Base-by-base conservation (phyloP, 2,797 vertebrate genomes). In the Sternarchorhynchus goeldii region DNA sequence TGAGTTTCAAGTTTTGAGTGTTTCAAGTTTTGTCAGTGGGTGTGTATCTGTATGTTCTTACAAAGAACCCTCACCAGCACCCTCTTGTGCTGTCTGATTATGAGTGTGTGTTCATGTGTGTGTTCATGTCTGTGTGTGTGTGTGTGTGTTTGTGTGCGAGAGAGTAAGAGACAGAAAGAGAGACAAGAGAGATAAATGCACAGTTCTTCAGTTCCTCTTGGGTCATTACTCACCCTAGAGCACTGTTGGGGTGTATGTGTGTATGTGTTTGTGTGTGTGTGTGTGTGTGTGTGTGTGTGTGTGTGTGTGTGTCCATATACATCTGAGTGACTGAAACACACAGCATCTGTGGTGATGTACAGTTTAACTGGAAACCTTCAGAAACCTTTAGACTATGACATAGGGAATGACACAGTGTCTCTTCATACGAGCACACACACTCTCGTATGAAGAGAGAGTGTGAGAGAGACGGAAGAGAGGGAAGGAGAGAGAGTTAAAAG, bases 171-270 rank as follows among this genome's bases (percentile, higher is more conserved):
- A 77, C 8, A 10, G 25, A 60, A 60, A 60, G 58, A 60, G 6
- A n/a, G 58, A 60, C 4, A 10, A 10, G 5, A 71, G 73, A 81
- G 89, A 92, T 88, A 84, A 88, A 92, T 91, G 86, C 80, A 84
- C 76, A 88, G 80, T 63, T 71, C 82, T 76, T 82, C 64, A 69
- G 82, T 85, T 86, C 81, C 77, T 36, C 83, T n/a, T 79, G 83
- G 83, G 85, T 85, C 88, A 90, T 92, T 90, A 91, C 84, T 91
- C 87, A 90, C 84, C 82, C 81, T 64, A 76, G 86, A 88, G 83
- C 77, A 41, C 83, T 78, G 84, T 82, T 80, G 71, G 86, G 73
- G 85, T 88, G 87, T 84, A 86, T 60, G 45, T 76, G 72, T 75
- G 76, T 59, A 7, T 21, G 87, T 89, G 87, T 87, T 86, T 88